Evolutionary conservation across 1,140 invertebrate genomes (phyloP).

Genomic region (Drosophila ogumai): DNA sequence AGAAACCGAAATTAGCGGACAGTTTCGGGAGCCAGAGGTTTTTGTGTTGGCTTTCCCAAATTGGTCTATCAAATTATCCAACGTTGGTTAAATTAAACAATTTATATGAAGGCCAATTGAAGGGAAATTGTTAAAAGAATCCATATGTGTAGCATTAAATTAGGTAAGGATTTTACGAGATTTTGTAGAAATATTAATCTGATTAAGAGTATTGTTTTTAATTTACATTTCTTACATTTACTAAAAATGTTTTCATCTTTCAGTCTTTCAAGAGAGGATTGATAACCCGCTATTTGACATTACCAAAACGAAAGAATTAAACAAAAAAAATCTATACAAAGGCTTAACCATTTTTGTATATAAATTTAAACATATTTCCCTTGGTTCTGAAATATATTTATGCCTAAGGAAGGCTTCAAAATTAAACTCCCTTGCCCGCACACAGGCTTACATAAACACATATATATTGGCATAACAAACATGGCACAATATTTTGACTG

Average conservation of each 20-base stretch:
- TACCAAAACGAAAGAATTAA: no score
- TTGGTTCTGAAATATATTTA: not conserved
- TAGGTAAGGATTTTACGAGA: no score
- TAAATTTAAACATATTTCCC: not conserved
- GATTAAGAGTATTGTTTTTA: no score
- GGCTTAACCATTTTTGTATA: not conserved
- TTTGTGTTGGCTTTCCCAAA: constrained; percentile 17
- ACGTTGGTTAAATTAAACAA: constrained; percentile 14
- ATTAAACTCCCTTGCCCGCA: constrained; percentile 10
- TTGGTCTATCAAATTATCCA: constrained; percentile 35
- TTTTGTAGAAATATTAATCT: no score
- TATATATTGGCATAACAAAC: constrained; percentile 47
- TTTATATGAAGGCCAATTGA: not conserved
- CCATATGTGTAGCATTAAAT: not conserved
- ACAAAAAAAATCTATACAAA: not conserved
- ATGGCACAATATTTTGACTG: constrained; percentile 80
- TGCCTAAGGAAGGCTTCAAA: constrained; percentile 6
- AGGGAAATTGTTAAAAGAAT: not conserved
- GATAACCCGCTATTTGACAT: no score
- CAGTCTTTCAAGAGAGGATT: no score
- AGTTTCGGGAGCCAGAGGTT: constrained; percentile 33
- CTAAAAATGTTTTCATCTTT: no score
- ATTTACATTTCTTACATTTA: no score
- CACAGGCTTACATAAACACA: constrained; percentile 4
- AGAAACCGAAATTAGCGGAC: constrained; percentile 47